Evolutionary conservation across 2,113 vertebrate genomes (phyloP), one percentile per base, ranked within the genome.

Genomic region (Bucco capensis): DNA sequence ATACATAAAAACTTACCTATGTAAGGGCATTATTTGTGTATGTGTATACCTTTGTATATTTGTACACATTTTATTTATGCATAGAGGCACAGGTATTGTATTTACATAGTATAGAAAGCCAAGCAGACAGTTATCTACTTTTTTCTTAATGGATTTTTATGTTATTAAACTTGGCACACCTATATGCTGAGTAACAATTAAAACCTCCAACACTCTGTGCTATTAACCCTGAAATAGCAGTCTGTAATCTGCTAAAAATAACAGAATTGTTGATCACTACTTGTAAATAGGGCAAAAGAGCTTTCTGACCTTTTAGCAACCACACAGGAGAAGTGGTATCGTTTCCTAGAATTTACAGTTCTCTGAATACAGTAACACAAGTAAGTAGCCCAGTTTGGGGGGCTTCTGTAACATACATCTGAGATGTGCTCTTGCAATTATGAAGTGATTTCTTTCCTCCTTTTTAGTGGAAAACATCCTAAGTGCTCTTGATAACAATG

Each of bases 181-280:
- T 86, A 22, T 74, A 51, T 77, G 83, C 80, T 94, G 79, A 88
- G 54, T 92, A 91, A 81, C 79, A 86, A 90, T 94, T 82, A 88
- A 93, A 94, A 62, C 25, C 73, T 78, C 69, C 25, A 70, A n/a
- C 31, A 84, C 62, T 69, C 64, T 38, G 35, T 13, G 44, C 12
- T 35, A 73, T 97, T 98, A 98, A 97, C 97, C 96, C 97, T 94
- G 69, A 95, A 93, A 56, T 30, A 78, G 30, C 47, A 60, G 77
- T 35, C 67, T 79, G 7, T 42, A 57, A n/a, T 81, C 66, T 85
- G 44, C 65, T 91, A 82, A 94, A 92, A 91, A 91, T 56, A 58
- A 42, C 42, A 86, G 21, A 21, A 70, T 83, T 62, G 12, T 57
- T 80, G 83, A 93, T 40, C 56, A 58, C 33, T 62, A 53, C 85